phyloP scores from a whole-genome alignment of 2,888 invertebrate species.

The Koerneria pararmatus region DNA sequence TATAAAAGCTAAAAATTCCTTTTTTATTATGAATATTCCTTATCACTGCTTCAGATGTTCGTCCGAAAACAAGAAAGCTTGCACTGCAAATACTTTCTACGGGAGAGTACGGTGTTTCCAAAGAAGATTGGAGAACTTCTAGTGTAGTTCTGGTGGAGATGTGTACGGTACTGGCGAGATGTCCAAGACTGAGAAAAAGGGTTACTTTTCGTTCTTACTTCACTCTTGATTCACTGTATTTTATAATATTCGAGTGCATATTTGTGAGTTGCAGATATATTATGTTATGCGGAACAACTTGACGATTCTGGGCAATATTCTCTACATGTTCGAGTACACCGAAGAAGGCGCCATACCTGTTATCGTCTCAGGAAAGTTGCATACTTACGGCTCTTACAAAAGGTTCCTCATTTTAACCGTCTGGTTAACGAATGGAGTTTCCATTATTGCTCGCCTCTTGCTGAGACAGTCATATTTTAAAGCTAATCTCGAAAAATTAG shows the following conservation, averaged over 20 bases:
- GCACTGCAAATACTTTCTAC: conserved; percentile 12
- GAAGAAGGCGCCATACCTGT: conserved; percentile 36
- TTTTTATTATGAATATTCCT: too few relatives aligned
- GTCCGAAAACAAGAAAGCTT: conserved; percentile 21
- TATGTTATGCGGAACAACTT: conserved; percentile 43
- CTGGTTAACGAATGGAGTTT: too few relatives aligned
- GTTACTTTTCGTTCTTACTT: conserved; percentile 14
- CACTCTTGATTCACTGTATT: background rate
- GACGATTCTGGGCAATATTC: conserved; percentile 38
- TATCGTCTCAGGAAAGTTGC: too few relatives aligned
- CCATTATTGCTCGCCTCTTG: too few relatives aligned
- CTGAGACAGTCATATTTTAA: too few relatives aligned
- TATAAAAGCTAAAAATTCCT: too few relatives aligned
- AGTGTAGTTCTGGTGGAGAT: conserved; percentile 34
- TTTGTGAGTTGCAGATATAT: conserved; percentile 30
- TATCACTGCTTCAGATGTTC: background rate
- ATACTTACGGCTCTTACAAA: too few relatives aligned
- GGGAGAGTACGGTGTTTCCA: conserved; percentile 11
- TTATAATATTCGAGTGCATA: background rate
- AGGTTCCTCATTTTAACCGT: too few relatives aligned
- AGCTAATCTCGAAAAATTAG: too few relatives aligned
- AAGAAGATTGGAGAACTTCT: conserved; percentile 18
- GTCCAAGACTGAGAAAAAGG: conserved; percentile 37
- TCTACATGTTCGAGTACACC: conserved; percentile 43
- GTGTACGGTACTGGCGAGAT: conserved; percentile 38